These are phyloP conservation scores for Catalaphyllia jardinei DNA, from an alignment of 64 coral and sea anemone genomes.

Conservation along the genomic window DNA sequence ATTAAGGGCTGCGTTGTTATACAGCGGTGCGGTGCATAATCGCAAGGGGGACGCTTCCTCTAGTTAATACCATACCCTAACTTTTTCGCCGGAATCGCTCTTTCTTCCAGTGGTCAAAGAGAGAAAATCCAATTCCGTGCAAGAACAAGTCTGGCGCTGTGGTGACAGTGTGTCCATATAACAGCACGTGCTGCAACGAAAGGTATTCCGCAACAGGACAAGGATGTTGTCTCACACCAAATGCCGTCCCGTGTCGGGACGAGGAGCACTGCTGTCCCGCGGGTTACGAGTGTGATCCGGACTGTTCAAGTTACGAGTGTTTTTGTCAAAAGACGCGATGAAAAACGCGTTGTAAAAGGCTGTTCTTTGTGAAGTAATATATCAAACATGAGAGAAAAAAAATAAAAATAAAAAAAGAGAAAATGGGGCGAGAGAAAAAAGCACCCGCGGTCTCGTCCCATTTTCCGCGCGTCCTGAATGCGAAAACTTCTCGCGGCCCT, in stretches of 20 bases:
- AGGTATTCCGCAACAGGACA: slow-evolving; percentile 50
- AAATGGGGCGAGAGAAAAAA: too few species aligned
- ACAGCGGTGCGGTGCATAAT: too few species aligned
- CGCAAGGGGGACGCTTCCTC: too few species aligned
- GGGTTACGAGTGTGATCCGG: slow-evolving; percentile 67
- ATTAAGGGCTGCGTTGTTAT: too few species aligned
- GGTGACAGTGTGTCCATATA: slow-evolving; percentile 66
- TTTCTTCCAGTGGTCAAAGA: neutral
- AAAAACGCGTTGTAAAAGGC: neutral
- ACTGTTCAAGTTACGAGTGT: slow-evolving; percentile 36
- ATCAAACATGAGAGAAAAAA: too few species aligned
- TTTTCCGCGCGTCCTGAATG: too few species aligned
- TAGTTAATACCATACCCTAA: too few species aligned
- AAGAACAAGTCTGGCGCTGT: slow-evolving; percentile 63
- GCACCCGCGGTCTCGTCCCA: too few species aligned
- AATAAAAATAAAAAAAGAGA: too few species aligned
- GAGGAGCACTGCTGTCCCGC: slow-evolving; percentile 83
- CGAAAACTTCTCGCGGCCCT: too few species aligned
- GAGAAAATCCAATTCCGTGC: slow-evolving; percentile 21
- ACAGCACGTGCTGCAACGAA: slow-evolving; percentile 57
- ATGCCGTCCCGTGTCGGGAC: slow-evolving; percentile 67
- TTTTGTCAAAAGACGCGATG: slow-evolving; percentile 35
- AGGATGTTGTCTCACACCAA: slow-evolving; percentile 64
- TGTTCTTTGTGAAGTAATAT: neutral
- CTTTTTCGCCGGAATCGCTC: too few species aligned